Evolutionary conservation across 2,797 vertebrate genomes (phyloP).

Genomic region (Halcyon leucocephala): DNA sequence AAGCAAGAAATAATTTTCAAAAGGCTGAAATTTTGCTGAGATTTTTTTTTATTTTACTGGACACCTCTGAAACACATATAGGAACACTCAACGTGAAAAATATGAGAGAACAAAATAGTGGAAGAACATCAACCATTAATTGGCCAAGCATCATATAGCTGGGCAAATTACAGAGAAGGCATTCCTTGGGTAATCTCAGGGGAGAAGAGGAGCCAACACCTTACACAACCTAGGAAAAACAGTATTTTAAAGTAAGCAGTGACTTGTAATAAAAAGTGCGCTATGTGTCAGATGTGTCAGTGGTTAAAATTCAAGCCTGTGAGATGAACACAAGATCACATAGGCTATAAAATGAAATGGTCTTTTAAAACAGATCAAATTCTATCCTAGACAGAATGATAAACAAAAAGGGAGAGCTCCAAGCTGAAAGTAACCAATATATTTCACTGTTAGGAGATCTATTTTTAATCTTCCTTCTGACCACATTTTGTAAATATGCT

Average conservation of each 20-base stretch:
- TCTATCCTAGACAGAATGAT: neutral
- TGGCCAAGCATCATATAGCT: neutral
- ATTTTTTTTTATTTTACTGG: neutral
- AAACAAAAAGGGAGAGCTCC: neutral
- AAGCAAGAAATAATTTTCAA: neutral
- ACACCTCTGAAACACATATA: neutral
- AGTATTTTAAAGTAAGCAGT: neutral
- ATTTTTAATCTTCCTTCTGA: conserved; percentile 17
- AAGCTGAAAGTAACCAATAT: neutral
- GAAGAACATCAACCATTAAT: neutral
- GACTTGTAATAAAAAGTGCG: neutral
- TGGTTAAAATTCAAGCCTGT: neutral
- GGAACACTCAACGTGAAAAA: neutral
- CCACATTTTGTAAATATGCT: neutral
- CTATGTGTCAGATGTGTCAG: neutral
- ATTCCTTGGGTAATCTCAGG: neutral
- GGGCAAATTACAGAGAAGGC: neutral
- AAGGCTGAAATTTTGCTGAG: neutral
- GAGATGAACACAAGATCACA: neutral
- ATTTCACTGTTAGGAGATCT: neutral
- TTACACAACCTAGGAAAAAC: neutral
- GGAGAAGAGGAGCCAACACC: neutral
- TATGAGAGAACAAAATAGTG: neutral
- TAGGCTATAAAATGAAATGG: neutral
- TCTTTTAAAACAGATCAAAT: conserved; percentile 3